These are phyloP conservation scores for Galbula dea DNA, from an alignment of 2,113 vertebrate species.

Conservation along the genomic window DNA sequence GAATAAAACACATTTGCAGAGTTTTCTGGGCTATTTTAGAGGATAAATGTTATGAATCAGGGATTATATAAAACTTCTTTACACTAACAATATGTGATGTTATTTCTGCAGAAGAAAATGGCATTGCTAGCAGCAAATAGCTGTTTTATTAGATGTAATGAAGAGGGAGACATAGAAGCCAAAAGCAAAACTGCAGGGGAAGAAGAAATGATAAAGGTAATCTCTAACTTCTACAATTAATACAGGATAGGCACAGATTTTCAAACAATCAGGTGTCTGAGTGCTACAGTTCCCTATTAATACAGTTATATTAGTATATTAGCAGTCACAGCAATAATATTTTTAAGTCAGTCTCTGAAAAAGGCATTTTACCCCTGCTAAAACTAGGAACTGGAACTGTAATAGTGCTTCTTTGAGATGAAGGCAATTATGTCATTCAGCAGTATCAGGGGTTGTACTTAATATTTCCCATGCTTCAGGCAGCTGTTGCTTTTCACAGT, in stretches of 20 bases:
- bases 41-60: neutral
- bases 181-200: slow-evolving; percentile 88
- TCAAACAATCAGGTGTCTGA: neutral
- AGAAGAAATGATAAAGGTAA: slow-evolving; percentile 96
- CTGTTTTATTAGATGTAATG: slow-evolving; percentile 94
- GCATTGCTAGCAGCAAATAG: slow-evolving; percentile 92
- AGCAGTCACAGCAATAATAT: neutral
- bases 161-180: slow-evolving; percentile 91
- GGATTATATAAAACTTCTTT: neutral
- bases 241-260: neutral
- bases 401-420: neutral
- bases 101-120: slow-evolving; percentile 84
- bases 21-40: neutral
- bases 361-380: neutral
- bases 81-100: neutral
- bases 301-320: neutral
- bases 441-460: neutral
- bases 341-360: neutral
- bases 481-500: neutral
- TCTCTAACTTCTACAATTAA: neutral
- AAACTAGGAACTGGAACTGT: neutral
- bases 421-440: neutral
- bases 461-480: neutral
- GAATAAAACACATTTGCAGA: neutral
- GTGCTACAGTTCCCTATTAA: neutral